Evolutionary conservation across 2,113 vertebrate species (phyloP), one percentile per base, ranked within the genome.

Genomic region (Apistogramma diplotaenia): DNA sequence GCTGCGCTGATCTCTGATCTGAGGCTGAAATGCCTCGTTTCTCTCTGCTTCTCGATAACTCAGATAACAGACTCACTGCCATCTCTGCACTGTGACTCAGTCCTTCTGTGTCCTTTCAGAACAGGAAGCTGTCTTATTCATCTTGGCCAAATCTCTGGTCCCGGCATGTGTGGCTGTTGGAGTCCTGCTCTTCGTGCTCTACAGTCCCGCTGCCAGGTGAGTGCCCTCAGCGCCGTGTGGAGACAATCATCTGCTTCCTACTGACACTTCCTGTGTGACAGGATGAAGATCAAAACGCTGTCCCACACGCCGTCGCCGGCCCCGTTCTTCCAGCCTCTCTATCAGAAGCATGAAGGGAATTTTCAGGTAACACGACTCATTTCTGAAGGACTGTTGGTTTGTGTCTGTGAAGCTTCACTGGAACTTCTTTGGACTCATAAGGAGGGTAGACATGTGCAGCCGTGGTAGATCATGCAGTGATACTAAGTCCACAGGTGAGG

Each of bases 241-340:
- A 13, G 21, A 54, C 15, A 5, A 2, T 2, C 9, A 33, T 49
- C 25, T 10, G 23, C 25, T 25, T 51, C 43, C 43, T 23, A 18
- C 12, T 51, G 2, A 56, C n/a, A 25, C 16, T 40, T 54, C 21
- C 7, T 55, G 29, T 78, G 1, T 9, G 2, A 43, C 85, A 93
- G 91, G n/a, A 77, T 88, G 91, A 91, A 87, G 86, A 87, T 92
- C 19, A 86, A 86, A 74, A 53, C 81, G 53, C 25, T 90, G 51
- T 76, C 74, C 12, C 35, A 79, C 62, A 85, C 84, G 0, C 92
- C 92, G 1, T 88, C 91, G 0, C 92, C 92, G 0, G 91, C 83
- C 4, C 79, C 90, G 2, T 93, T 91, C 85, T 93, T 93, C 33
- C 58, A 79, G 59, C 83, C 89, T 49, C 58, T 93, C 1, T 93